phyloP scores from a whole-genome alignment of 2,888 invertebrate species.

The Eupeodes luniger region DNA sequence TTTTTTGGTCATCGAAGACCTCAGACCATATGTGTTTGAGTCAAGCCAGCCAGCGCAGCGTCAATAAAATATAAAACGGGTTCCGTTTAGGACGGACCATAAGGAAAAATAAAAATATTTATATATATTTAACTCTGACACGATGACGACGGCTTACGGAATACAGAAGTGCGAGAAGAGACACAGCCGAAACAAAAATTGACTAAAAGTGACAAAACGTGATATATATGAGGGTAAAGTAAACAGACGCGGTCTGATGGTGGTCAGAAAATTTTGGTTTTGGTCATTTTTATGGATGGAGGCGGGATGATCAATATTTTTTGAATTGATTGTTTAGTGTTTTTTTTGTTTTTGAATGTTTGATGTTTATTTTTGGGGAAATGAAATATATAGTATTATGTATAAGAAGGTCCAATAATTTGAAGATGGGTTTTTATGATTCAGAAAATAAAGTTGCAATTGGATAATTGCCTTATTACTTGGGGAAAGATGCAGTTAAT shows the following conservation, averaged over 20 bases:
- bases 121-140: conserved; percentile 31
- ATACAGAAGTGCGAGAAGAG: conserved; percentile 76
- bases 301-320: conserved; percentile 59
- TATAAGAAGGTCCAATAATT: neutral
- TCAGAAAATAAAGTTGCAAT: neutral
- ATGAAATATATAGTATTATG: neutral
- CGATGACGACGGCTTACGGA: conserved; percentile 67
- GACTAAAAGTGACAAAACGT: conserved; percentile 74
- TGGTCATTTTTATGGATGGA: conserved; percentile 35
- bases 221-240: conserved; percentile 67
- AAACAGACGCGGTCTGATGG: conserved; percentile 25
- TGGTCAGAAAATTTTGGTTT: conserved; percentile 46
- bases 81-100: conserved; percentile 40
- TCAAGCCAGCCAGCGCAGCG: neutral
- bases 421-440: neutral
- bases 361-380: neutral
- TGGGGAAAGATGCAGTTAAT: no score
- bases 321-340: conserved; percentile 40
- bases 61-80: conserved; percentile 62
- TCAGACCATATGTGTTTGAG: conserved; percentile 52
- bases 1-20: neutral
- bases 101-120: neutral
- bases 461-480: neutral
- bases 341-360: neutral
- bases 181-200: conserved; percentile 73